Base-by-base conservation (phyloP, 2,888 invertebrate genomes). In the Morinoia aosen region DNA sequence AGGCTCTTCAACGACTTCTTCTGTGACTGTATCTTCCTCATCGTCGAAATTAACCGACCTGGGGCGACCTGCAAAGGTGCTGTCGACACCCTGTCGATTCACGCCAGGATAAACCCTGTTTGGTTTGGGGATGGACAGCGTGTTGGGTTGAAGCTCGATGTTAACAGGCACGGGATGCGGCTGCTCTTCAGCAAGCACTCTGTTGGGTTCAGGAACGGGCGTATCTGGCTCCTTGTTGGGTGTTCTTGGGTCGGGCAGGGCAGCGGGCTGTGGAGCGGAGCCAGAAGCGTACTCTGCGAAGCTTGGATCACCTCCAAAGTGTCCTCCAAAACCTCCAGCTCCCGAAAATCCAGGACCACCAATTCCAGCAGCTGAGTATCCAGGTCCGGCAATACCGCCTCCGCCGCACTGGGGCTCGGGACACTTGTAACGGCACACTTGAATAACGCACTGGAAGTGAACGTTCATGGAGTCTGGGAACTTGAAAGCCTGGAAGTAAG, bases 381-480 rank as follows among this genome's bases (percentile, higher is more conserved):
- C 96, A 25, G 91, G 88, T n/a, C 96, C 97, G 58, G 96, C 95
- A 88, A 97, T 97, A 57, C 98, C 98, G 57, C 98, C 98, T n/a
- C 96, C 96, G 14, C 98, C 98, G 97, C 99, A 99, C 97, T 99
- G 98, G 5, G 99, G 99, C 97, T 99, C 99, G 3, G 99, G 99
- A 97, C 99, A 99, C 97, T 99, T 99, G 97, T 99, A 98, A 97
- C 99, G 98, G 97, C 99, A 99, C 8, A 99, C 99, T 98, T 99
- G 99, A 97, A 99, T 99, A 91, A 99, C 99, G 97, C 99, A 99
- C 97, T 99, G 99, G 98, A 99, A 99, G 98, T 99, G 99, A 7
- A 99, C 99, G 97, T 99, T 99, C 99, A 99, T 99, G 25, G 99
- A 99, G 97, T 99, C 99, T 2, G 99, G 99, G 98, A 99, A 99